These are phyloP conservation scores for Papilio demoleus DNA, from an alignment of 2,888 invertebrate genomes.

Conservation along the genomic window DNA sequence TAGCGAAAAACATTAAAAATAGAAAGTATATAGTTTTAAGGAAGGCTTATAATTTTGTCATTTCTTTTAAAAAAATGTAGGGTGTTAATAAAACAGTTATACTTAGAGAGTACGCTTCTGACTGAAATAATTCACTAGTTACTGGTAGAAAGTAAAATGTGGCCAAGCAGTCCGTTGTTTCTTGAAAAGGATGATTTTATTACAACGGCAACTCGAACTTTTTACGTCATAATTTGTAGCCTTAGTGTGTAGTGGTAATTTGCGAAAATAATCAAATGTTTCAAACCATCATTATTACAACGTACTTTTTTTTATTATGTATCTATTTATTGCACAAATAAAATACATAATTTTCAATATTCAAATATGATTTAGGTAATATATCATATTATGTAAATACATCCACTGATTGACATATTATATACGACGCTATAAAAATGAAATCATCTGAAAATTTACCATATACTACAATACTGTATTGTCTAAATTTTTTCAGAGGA, in stretches of 20 bases:
- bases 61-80: neutral
- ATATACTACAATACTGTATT: conserved; percentile 69
- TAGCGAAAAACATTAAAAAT: conserved; percentile 69
- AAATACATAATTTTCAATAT: neutral
- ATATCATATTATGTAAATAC: conserved; percentile 10
- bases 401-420: conserved; percentile 8
- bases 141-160: too few relatives aligned
- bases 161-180: too few relatives aligned
- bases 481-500: conserved; percentile 80
- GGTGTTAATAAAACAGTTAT: too few relatives aligned
- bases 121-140: too few relatives aligned
- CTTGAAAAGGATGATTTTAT: too few relatives aligned
- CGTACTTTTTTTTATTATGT: neutral
- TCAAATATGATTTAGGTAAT: neutral
- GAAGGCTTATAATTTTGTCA: neutral
- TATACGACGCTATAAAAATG: conserved; percentile 18
- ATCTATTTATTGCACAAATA: neutral
- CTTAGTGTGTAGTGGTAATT: too few relatives aligned
- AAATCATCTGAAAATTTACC: conserved; percentile 49
- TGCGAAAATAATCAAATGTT: too few relatives aligned
- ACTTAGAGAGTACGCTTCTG: too few relatives aligned
- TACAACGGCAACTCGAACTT: too few relatives aligned
- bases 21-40: conserved; percentile 43
- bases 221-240: too few relatives aligned
- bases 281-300: neutral